These are phyloP conservation scores for Agrochola circellaris DNA, from an alignment of 2,888 invertebrate species.

Conservation along the genomic window DNA sequence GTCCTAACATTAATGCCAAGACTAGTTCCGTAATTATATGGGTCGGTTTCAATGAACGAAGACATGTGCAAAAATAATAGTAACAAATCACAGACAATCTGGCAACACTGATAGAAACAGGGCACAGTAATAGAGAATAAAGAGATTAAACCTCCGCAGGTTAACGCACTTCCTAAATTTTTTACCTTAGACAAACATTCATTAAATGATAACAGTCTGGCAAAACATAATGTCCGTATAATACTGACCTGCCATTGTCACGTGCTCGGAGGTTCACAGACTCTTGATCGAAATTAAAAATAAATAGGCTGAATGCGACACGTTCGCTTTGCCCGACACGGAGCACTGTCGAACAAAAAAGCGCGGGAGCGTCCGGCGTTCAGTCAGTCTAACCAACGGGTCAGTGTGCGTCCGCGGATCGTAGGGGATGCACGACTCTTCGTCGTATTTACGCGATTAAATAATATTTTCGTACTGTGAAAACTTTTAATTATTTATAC, in stretches of 20 bases:
- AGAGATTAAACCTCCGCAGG: slow-evolving; percentile 7
- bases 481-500: slow-evolving; percentile 59
- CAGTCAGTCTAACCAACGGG: slow-evolving; percentile 51
- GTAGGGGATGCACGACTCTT: slow-evolving; percentile 73
- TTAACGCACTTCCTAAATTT: slow-evolving; percentile 30
- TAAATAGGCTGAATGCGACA: slow-evolving; percentile 77
- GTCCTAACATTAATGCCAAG: slow-evolving; percentile 29
- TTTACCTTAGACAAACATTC: slow-evolving; percentile 42
- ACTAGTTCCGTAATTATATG: slow-evolving; percentile 50
- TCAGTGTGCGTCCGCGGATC: slow-evolving; percentile 79
- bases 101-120: slow-evolving; percentile 3
- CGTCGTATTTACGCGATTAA: slow-evolving; percentile 67
- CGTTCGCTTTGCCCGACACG: slow-evolving; percentile 69
- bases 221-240: slow-evolving; percentile 48
- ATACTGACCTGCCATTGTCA: slow-evolving; percentile 80
- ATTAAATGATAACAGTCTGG: slow-evolving; percentile 33
- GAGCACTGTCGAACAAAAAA: slow-evolving; percentile 75
- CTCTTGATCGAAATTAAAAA: slow-evolving; percentile 75
- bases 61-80: slow-evolving; percentile 22
- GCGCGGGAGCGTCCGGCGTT: slow-evolving; percentile 64
- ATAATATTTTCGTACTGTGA: slow-evolving; percentile 68
- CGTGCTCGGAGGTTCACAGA: slow-evolving; percentile 74
- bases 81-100: slow-evolving; percentile 11
- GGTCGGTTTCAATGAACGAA: slow-evolving; percentile 12
- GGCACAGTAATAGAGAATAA: slow-evolving; percentile 23